Conservation (phyloP, 1,140 invertebrate species). For the Drosophila lini region DNA sequence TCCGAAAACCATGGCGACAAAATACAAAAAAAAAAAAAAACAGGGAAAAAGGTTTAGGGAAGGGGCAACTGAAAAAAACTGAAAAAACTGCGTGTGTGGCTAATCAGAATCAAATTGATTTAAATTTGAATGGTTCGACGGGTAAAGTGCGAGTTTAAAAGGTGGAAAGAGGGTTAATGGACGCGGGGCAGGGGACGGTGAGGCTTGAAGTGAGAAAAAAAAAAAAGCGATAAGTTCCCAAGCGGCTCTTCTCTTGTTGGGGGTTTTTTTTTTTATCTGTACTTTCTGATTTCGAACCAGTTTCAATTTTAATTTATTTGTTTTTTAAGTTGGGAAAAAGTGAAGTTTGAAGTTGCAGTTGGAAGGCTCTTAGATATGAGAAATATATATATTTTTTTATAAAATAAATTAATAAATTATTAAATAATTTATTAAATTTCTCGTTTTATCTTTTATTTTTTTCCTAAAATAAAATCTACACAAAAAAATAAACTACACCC, state of each 20-base stretch:
- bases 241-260: constrained; percentile 15
- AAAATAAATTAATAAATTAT: not conserved
- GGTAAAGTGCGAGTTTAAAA: constrained; percentile 59
- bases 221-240: constrained; percentile 56
- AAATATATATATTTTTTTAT: not conserved
- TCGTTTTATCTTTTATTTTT: too few species aligned
- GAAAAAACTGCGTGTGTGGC: constrained; percentile 78
- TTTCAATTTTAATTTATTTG: constrained; percentile 1
- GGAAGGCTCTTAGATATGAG: not conserved
- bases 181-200: constrained; percentile 1
- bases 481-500: too few species aligned
- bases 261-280: constrained; percentile 5
- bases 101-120: constrained; percentile 82
- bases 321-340: not conserved
- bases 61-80: constrained; percentile 47
- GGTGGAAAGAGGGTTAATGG: not conserved
- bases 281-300: constrained; percentile 26
- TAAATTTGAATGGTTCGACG: constrained; percentile 79
- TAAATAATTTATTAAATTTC: not conserved
- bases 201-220: constrained; percentile 52
- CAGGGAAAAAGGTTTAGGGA: constrained; percentile 50
- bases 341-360: not conserved
- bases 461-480: not conserved
- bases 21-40: constrained; percentile 26
- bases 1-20: constrained; percentile 49